Conservation (phyloP, 2,888 invertebrate genomes). For the Caenorhabditis sp. region DNA sequence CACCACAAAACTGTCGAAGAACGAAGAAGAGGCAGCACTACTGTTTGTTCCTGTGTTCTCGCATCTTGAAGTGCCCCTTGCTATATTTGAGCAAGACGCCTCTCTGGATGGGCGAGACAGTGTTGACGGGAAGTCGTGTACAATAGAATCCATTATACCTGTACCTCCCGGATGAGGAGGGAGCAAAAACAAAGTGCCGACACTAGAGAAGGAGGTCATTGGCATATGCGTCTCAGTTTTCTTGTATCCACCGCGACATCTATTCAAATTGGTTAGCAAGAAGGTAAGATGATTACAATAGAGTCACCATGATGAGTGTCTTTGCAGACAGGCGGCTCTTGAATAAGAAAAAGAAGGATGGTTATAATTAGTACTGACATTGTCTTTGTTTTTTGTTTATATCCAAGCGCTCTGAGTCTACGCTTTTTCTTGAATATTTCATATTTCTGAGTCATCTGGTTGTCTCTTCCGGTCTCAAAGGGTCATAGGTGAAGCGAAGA, state of each 20-base stretch:
- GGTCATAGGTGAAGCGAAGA: conserved; percentile 18
- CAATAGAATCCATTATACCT: conserved; percentile 64
- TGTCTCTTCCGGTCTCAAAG: conserved; percentile 5
- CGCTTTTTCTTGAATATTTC: conserved; percentile 11
- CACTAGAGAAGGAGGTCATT: conserved; percentile 55
- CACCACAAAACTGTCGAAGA: conserved; percentile 13
- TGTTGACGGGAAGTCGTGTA: conserved; percentile 58
- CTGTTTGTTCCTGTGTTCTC: conserved; percentile 15
- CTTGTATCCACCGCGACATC: conserved; percentile 38
- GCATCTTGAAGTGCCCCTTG: conserved; percentile 43
- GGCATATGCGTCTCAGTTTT: conserved; percentile 57
- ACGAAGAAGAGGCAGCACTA: neutral
- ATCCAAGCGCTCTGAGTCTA: neutral
- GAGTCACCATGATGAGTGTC: conserved; percentile 57
- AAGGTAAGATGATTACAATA: conserved; percentile 55
- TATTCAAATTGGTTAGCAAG: conserved; percentile 61
- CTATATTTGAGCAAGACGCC: conserved; percentile 55
- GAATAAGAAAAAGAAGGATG: conserved; percentile 40
- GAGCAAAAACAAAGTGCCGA: conserved; percentile 64
- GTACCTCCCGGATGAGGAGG: conserved; percentile 48
- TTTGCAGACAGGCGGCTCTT: conserved; percentile 55
- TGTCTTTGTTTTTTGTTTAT: conserved; percentile 28
- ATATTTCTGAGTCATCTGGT: conserved; percentile 15
- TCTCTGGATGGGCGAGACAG: conserved; percentile 48
- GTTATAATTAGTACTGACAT: conserved; percentile 35